These are phyloP conservation scores for Parauchenoglanis punctatus DNA, from an alignment of 2,797 vertebrate genomes.

Conservation along the genomic window DNA sequence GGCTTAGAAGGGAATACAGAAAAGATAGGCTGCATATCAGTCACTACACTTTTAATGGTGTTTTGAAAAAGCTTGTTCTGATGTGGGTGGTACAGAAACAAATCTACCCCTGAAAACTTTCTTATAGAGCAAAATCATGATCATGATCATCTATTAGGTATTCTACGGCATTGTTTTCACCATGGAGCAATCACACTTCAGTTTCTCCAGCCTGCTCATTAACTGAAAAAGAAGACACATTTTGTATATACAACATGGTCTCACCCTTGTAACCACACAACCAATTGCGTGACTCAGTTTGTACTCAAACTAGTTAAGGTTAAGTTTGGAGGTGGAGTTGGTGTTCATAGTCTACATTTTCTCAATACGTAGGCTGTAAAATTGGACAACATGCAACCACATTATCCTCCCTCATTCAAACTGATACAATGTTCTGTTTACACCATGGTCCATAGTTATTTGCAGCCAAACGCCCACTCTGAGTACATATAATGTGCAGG, in stretches of 20 bases:
- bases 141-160: no score
- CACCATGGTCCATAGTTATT: constrained; percentile 7
- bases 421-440: background rate
- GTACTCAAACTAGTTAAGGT: background rate
- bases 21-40: background rate
- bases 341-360: background rate
- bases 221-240: background rate
- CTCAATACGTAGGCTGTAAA: background rate
- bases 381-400: background rate
- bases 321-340: background rate
- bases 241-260: background rate
- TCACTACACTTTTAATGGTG: background rate
- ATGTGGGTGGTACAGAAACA: background rate
- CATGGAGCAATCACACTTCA: background rate
- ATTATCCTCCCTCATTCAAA: background rate
- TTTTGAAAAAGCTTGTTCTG: background rate
- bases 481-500: constrained; percentile 7
- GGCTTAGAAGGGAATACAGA: background rate
- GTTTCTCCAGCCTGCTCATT: background rate
- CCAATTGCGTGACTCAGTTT: background rate
- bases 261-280: background rate
- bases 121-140: background rate
- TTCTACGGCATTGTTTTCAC: background rate
- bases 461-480: constrained; percentile 19
- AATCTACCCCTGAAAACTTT: background rate